phyloP scores from a whole-genome alignment of 2,113 vertebrate genomes.

The Gymnobelideus leadbeateri region DNA sequence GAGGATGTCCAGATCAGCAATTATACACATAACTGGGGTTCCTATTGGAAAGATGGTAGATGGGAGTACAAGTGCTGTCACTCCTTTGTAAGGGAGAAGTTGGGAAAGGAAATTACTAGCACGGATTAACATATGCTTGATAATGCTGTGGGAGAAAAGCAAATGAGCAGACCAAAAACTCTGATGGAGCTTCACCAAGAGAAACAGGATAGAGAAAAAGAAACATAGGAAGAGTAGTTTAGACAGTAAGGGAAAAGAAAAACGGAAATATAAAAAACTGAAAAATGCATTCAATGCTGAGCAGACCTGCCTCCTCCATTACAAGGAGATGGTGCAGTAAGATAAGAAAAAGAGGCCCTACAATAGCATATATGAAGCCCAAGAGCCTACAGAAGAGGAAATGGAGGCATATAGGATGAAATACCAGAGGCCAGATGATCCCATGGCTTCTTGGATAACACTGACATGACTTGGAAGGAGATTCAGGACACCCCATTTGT shows the following conservation, averaged over 20 bases:
- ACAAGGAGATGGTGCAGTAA: slow-evolving; percentile 91
- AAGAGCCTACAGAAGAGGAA: slow-evolving; percentile 97
- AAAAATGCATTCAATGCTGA: slow-evolving; percentile 96
- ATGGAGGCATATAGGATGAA: slow-evolving; percentile 99
- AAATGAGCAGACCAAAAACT: slow-evolving; percentile 87
- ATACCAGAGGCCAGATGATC: slow-evolving; percentile 91
- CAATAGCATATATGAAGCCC: slow-evolving; percentile 89
- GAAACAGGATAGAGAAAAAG: slow-evolving; percentile 93
- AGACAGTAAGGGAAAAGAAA: slow-evolving; percentile 93
- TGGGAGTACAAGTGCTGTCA: slow-evolving; percentile 98
- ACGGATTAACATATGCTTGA: slow-evolving; percentile 82
- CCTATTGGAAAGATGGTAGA: slow-evolving; percentile 94
- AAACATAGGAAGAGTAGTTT: slow-evolving; percentile 91
- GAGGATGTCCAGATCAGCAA: slow-evolving; percentile 96
- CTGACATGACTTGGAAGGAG: neutral
- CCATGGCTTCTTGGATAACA: slow-evolving; percentile 95
- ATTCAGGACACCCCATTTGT: neutral
- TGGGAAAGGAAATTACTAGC: slow-evolving; percentile 86
- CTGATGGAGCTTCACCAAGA: slow-evolving; percentile 96
- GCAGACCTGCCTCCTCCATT: slow-evolving; percentile 92
- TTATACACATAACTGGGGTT: slow-evolving; percentile 96
- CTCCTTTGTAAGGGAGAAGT: slow-evolving; percentile 95
- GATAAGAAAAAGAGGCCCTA: slow-evolving; percentile 93
- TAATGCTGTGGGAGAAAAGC: slow-evolving; percentile 83
- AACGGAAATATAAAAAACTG: slow-evolving; percentile 94